phyloP scores from a whole-genome alignment of 2,888 invertebrate genomes.

The Odontocerum albicorne region DNA sequence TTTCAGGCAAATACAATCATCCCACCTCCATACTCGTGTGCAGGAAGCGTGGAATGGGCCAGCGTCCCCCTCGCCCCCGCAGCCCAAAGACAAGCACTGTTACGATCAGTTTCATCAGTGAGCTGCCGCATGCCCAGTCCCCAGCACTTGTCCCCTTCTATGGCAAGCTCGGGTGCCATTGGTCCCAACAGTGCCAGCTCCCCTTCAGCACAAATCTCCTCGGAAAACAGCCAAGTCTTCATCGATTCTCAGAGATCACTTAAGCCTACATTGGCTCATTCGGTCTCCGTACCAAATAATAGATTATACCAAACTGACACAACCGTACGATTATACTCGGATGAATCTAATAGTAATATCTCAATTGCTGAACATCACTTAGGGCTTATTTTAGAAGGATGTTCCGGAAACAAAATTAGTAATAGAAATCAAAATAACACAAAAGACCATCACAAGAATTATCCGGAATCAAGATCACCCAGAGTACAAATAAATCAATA shows the following conservation, averaged over 20 bases:
- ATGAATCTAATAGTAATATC: conserved; percentile 11
- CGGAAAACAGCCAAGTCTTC: conserved; percentile 1
- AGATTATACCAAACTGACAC: conserved; percentile 9
- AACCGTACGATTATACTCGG: conserved; percentile 2
- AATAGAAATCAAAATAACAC: conserved; percentile 2
- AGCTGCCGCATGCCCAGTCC: conserved; percentile 45
- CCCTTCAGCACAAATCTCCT: conserved; percentile 35
- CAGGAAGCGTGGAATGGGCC: conserved; percentile 70
- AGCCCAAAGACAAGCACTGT: conserved; percentile 45
- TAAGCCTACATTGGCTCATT: conserved; percentile 15
- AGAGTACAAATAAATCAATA: conserved; percentile 27
- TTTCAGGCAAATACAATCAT: conserved; percentile 76
- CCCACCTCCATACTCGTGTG: conserved; percentile 82
- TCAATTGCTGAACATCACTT: not conserved
- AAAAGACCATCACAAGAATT: conserved; percentile 13
- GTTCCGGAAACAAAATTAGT: conserved; percentile 2
- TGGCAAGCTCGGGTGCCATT: conserved; percentile 23
- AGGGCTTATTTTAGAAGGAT: conserved; percentile 2
- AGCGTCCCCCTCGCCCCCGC: conserved; percentile 48
- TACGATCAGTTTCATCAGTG: conserved; percentile 63
- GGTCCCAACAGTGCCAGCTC: conserved; percentile 37
- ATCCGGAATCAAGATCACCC: conserved; percentile 19
- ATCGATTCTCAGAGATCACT: conserved; percentile 2
- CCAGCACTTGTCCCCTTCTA: conserved; percentile 38
- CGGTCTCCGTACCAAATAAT: conserved; percentile 18